Conservation (phyloP, 2,888 invertebrate genomes). For the Nowickia ferox region DNA sequence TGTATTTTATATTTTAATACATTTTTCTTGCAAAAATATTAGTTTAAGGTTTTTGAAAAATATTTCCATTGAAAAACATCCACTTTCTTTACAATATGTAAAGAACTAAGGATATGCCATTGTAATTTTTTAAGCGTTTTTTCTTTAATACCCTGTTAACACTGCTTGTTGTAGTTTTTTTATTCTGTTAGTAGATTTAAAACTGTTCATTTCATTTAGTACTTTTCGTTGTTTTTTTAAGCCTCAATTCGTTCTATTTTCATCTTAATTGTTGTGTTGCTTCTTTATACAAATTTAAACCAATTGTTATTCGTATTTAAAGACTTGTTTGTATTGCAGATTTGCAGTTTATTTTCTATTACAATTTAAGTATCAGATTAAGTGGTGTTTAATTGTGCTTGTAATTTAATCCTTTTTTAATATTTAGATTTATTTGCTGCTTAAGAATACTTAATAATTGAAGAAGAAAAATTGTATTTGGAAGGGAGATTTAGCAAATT, state of each 20-base stretch:
- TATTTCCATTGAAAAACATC: too few relatives aligned
- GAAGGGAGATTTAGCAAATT: too few relatives aligned
- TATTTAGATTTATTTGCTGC: not conserved
- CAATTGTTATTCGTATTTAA: slow-evolving; percentile 49
- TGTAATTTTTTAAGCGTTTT: too few relatives aligned
- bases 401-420: slow-evolving; percentile 22
- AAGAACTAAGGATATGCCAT: too few relatives aligned
- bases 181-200: not conserved
- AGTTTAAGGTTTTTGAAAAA: too few relatives aligned
- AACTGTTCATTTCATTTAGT: slow-evolving; percentile 12
- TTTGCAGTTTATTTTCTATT: not conserved
- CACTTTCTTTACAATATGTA: too few relatives aligned
- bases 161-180: not conserved
- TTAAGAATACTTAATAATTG: too few relatives aligned
- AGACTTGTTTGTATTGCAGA: not conserved
- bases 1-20: too few relatives aligned
- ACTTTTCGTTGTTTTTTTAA: slow-evolving; percentile 5
- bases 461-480: too few relatives aligned
- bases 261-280: slow-evolving; percentile 35
- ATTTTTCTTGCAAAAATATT: too few relatives aligned
- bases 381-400: slow-evolving; percentile 43
- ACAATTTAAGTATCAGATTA: slow-evolving; percentile 31
- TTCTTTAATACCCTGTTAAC: not conserved
- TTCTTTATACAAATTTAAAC: slow-evolving; percentile 39
- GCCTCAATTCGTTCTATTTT: slow-evolving; percentile 36